Conservation (phyloP, 2,113 vertebrate species). For the Oreochromis aureus region DNA sequence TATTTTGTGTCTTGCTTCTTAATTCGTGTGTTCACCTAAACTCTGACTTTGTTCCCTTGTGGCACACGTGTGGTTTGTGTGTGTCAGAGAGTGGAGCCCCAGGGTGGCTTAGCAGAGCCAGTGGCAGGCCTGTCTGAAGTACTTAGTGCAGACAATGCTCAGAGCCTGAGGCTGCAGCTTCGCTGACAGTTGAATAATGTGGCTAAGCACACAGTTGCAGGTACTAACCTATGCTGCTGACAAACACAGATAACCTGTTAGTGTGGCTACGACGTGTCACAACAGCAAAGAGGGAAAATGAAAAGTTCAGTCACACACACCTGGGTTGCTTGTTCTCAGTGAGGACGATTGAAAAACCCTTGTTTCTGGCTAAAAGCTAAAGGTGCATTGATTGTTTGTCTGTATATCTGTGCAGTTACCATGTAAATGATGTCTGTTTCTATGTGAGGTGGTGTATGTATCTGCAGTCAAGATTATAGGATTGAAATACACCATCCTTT, state of each 20-base stretch:
- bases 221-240: conserved; percentile 11
- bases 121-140: conserved; percentile 38
- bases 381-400: background rate
- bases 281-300: background rate
- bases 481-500: background rate
- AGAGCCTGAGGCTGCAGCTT: conserved; percentile 5
- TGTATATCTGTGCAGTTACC: background rate
- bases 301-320: background rate
- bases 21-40: background rate
- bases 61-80: background rate
- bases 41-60: background rate
- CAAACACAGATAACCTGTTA: background rate
- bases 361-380: background rate
- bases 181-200: conserved; percentile 37
- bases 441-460: background rate
- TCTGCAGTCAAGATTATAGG: background rate
- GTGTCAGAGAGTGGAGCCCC: background rate
- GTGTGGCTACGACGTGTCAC: background rate
- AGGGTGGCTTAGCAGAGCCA: conserved; percentile 3
- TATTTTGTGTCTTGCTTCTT: background rate
- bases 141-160: conserved; percentile 25
- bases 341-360: background rate
- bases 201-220: conserved; percentile 16
- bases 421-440: background rate
- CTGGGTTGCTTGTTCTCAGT: background rate